These are phyloP conservation scores for Aegithalos caudatus DNA, from an alignment of 2,113 vertebrate species.

Conservation along the genomic window DNA sequence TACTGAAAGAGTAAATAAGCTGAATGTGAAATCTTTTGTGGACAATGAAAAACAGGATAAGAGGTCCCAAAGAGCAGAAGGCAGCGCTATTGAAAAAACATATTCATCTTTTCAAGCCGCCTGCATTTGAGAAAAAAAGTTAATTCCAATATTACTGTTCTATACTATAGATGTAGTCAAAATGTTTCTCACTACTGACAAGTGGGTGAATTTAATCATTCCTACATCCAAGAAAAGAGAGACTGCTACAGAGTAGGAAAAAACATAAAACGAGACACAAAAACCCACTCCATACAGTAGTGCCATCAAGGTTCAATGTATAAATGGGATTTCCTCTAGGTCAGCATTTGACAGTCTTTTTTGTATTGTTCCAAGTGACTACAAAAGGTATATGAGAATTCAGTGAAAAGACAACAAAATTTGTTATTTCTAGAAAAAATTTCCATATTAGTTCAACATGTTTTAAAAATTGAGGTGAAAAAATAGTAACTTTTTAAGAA, in stretches of 20 bases:
- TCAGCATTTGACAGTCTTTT: not conserved
- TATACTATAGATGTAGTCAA: not conserved
- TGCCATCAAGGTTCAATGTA: not conserved
- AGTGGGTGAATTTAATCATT: not conserved
- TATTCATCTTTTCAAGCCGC: not conserved
- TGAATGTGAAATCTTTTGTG: not conserved
- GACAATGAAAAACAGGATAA: not conserved
- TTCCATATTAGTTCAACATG: not conserved
- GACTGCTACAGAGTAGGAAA: accelerated
- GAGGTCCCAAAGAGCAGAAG: not conserved
- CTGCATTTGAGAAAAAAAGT: not conserved
- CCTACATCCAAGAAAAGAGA: not conserved
- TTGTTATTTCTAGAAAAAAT: not conserved
- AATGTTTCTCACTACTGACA: not conserved
- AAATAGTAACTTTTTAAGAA: not conserved
- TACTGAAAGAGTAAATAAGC: not conserved
- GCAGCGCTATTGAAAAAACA: not conserved
- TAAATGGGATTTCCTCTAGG: not conserved
- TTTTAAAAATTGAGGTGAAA: not conserved
- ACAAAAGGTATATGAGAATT: not conserved
- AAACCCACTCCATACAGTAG: accelerated
- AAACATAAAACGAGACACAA: not conserved
- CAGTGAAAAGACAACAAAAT: not conserved
- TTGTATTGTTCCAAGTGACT: not conserved
- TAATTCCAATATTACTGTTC: not conserved